A percentile compares a stretch with the other conserved stretches of the same genome.
These are phyloP conservation scores for Apostichopus californicus DNA, from an alignment of 35 echinoderm and acorn worm species.

Conservation along the genomic window DNA sequence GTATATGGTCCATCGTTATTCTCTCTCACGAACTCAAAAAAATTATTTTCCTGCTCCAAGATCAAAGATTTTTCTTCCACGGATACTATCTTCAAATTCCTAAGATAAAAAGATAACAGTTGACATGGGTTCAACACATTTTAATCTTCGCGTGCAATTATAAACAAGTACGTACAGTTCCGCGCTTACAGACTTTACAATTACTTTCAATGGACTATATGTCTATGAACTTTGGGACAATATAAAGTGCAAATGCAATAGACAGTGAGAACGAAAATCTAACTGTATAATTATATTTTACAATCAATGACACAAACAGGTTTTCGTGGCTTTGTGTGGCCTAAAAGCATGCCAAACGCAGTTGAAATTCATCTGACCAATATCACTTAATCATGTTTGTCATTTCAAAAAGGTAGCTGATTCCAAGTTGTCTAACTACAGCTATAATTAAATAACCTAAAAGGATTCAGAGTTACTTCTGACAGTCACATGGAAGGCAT, in stretches of 20 bases:
- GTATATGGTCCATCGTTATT: not conserved
- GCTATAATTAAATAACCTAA: not conserved
- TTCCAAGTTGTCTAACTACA: not conserved
- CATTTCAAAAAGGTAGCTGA: not conserved
- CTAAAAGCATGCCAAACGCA: no score
- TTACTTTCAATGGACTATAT: no score
- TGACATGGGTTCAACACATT: not conserved
- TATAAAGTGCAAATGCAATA: no score
- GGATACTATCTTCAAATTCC: slow-evolving; percentile 12
- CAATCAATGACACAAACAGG: not conserved
- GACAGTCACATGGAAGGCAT: no score
- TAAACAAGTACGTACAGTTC: no score
- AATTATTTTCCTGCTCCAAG: slow-evolving; percentile 39
- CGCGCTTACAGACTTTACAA: no score
- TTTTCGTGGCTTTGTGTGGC: not conserved
- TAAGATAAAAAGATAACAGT: not conserved
- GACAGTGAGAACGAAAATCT: no score
- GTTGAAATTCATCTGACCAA: not conserved
- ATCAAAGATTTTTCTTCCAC: not conserved
- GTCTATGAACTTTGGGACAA: no score
- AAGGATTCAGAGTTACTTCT: no score
- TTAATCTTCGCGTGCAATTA: no score
- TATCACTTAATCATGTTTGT: not conserved
- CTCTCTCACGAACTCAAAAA: slow-evolving; percentile 22
- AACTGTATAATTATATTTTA: no score